Conservation (phyloP, 92 coral and sea anemone genomes). For the Parazoanthus darwini region DNA sequence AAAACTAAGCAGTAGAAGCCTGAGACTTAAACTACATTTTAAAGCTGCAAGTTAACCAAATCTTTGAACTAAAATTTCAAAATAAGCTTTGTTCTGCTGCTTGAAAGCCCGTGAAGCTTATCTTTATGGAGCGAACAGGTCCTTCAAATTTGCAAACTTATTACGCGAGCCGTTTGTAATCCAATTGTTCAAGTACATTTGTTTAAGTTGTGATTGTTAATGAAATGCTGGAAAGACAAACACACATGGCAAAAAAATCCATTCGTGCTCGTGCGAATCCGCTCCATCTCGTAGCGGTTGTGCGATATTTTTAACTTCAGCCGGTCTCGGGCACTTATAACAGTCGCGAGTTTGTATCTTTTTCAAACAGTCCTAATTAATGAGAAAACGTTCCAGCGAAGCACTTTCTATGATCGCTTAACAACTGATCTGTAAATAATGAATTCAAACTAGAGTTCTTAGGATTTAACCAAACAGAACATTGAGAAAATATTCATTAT, state of each 20-base stretch:
- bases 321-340: not conserved
- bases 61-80: not conserved
- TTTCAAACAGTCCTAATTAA: not conserved
- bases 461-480: not conserved
- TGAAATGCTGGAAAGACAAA: conserved; percentile 4
- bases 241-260: conserved; percentile 16
- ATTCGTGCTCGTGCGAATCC: not conserved
- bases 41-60: not conserved
- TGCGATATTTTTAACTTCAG: not conserved
- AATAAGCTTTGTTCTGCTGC: not conserved
- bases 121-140: not conserved
- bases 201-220: conserved; percentile 11
- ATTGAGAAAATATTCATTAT: too few species aligned
- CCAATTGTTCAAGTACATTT: conserved; percentile 25
- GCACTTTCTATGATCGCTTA: conserved; percentile 3
- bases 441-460: conserved; percentile 5
- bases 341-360: not conserved
- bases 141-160: not conserved
- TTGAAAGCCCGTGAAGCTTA: not conserved
- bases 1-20: too few species aligned
- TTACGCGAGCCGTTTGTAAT: conserved; percentile 4
- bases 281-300: not conserved
- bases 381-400: not conserved
- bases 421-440: conserved; percentile 3
- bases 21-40: not conserved